Conservation (phyloP, 2,888 invertebrate species). For the Cataglyphis rosenhaueri region DNA sequence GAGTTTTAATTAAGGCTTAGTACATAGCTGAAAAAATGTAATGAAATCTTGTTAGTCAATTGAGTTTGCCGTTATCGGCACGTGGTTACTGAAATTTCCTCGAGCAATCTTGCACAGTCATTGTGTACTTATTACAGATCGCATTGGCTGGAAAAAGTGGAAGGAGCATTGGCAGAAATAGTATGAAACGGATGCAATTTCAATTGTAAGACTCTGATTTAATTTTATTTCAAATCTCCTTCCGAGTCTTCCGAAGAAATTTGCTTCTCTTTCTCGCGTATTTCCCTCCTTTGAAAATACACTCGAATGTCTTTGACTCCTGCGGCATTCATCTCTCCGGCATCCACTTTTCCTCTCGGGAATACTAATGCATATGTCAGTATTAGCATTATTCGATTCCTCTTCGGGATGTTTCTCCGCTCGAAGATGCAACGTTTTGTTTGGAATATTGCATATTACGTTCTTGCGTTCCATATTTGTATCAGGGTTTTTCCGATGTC, state of each 20-base stretch:
- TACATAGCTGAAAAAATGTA: slow-evolving; percentile 65
- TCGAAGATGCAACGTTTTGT: not conserved
- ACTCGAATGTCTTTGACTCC: slow-evolving; percentile 29
- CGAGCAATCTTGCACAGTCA: slow-evolving; percentile 42
- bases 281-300: not conserved
- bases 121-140: slow-evolving; percentile 25
- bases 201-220: slow-evolving; percentile 79
- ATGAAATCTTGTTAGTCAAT: slow-evolving; percentile 64
- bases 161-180: slow-evolving; percentile 51
- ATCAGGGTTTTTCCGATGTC: slow-evolving; percentile 13
- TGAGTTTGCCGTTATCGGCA: slow-evolving; percentile 27
- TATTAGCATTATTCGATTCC: slow-evolving; percentile 26
- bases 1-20: slow-evolving; percentile 73
- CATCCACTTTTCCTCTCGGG: not conserved
- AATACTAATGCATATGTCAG: slow-evolving; percentile 14
- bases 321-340: slow-evolving; percentile 33
- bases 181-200: slow-evolving; percentile 72
- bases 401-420: slow-evolving; percentile 14
- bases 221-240: slow-evolving; percentile 74
- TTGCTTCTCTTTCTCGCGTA: slow-evolving; percentile 32
- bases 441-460: not conserved
- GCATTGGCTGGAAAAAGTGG: slow-evolving; percentile 8
- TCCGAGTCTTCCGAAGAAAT: slow-evolving; percentile 58
- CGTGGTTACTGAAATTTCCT: slow-evolving; percentile 13
- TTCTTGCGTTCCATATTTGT: slow-evolving; percentile 6